Base-by-base conservation (phyloP, 2,888 invertebrate genomes). In the Clepsis dumicolana region DNA sequence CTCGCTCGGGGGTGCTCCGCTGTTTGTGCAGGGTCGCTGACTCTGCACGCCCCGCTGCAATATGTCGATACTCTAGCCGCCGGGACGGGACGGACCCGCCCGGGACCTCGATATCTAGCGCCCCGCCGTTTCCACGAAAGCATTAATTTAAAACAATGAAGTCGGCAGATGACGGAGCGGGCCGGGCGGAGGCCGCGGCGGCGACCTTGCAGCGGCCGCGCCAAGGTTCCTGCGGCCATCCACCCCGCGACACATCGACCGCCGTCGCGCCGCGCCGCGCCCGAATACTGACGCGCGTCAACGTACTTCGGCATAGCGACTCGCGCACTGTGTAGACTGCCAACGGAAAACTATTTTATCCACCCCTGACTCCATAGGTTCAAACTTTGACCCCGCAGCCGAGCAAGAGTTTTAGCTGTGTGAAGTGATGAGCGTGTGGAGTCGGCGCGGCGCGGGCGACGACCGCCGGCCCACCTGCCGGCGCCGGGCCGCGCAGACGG, bases 181-280 rank as follows among this genome's bases (percentile, higher is more conserved):
- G 59, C 32, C 59, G 54, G 54, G 61, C 60, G 69, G 60, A 38
- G 53, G 52, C 27, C 50, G 71, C 61, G 59, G 41, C 41, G 41
- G 79, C 85, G 84, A 82, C 87, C 87, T 87, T 86, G 87, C 84
- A 79, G 78, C 80, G 79, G 70, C 80, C 76, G 74, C 84, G 80
- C 77, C 87, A 84, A 87, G 87, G 86, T 83, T 81, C 76, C 77
- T 77, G 64, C 79, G 86, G 82, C 64, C 85, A 79, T 72, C 79
- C 84, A 82, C 81, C 85, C 74, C 79, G 78, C 80, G 75, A 74
- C 78, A 57, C 62, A 52, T 35, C 70, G 67, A 35, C 64, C 59
- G 67, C 64, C 59, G 67, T 50, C 67, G 67, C 67, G 62, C 62
- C 54, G 54, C 59, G 67, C 56, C 67, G 67, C 67, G 62, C 62